Conservation (phyloP, 1,140 invertebrate species). For the Mactra quadrangularis region DNA sequence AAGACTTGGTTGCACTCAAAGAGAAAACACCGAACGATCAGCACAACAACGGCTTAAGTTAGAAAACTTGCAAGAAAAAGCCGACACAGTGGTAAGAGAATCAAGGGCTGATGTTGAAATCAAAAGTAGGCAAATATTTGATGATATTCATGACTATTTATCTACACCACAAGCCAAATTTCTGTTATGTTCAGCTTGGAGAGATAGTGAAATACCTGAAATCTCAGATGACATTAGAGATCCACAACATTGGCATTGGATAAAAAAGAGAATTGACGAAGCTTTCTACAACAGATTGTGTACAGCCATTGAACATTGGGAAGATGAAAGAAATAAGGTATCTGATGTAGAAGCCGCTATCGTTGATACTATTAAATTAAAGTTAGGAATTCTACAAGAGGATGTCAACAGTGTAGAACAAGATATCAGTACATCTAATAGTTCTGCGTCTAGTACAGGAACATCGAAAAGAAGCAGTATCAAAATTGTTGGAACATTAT, state of each 20-base stretch:
- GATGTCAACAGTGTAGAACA: slow-evolving; percentile 41
- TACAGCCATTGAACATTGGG: slow-evolving; percentile 49
- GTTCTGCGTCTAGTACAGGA: background rate
- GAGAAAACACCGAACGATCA: slow-evolving; percentile 63
- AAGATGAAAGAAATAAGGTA: slow-evolving; percentile 22
- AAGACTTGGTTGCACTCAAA: slow-evolving; percentile 55
- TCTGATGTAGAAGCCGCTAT: slow-evolving; percentile 22
- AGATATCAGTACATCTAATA: slow-evolving; percentile 3
- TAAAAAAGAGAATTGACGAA: slow-evolving; percentile 39
- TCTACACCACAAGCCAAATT: slow-evolving; percentile 9
- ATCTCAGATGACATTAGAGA: background rate
- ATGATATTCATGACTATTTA: slow-evolving; percentile 24
- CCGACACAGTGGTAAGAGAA: slow-evolving; percentile 53
- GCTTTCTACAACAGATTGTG: slow-evolving; percentile 37
- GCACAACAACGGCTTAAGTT: slow-evolving; percentile 50
- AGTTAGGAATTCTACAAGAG: slow-evolving; percentile 35
- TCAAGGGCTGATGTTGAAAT: slow-evolving; percentile 46
- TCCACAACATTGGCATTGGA: slow-evolving; percentile 26
- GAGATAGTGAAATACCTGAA: slow-evolving; percentile 17
- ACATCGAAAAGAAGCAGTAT: background rate
- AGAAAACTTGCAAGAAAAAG: slow-evolving; percentile 56
- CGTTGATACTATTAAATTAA: slow-evolving; percentile 17
- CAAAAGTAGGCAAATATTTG: slow-evolving; percentile 5
- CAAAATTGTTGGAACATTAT: background rate
- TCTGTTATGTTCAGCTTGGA: slow-evolving; percentile 17